Base-by-base conservation (phyloP, 2,113 vertebrate genomes). In the Glaucomys volans region DNA sequence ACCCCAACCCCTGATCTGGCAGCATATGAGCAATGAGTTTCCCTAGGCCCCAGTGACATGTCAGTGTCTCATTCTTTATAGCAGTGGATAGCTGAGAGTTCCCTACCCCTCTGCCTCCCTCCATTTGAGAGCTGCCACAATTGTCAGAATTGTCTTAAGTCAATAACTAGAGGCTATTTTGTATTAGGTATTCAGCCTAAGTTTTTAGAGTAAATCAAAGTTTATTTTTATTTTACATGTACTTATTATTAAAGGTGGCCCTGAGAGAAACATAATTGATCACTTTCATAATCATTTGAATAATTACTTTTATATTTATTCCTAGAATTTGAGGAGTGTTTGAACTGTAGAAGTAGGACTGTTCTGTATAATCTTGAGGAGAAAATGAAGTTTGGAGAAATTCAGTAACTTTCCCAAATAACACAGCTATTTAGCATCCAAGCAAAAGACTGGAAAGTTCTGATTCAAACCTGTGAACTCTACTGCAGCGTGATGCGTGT, bases 291-390 rank as follows among this genome's bases (percentile, higher is more conserved):
- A 44, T 54, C 50, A 67, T 83, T 89, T 85, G 7, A 96, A 28
- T 84, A 95, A 59, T 87, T 83, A 67, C 59, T 85, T 80, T 64
- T 82, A 52, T 10, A 75, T 67, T 86, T 93, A 75, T 90, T 81
- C 14, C 11, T 22, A 77, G 87, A 90, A 86, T 42, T 66, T 90
- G 44, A 93, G 28, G 82, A 54, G 40, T 26, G 22, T 62, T 88
- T 83, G 59, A 71, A 35, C 32, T 87, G 1, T 71, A 22, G 42
- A 76, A 59, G 32, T 80, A 47, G 91, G 75, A 67, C 30, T 83
- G 28, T 57, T 5, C 9, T 87, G 4, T 47, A 32, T 16, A 44
- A 47, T 90, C 52, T 82, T 86, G 50, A 82, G 24, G 20, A 88
- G 59, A 76, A 81, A 89, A 50, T 64, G 91, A 77, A 40, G 32